A percentile compares a stretch with the other conserved stretches of the same genome.
Conservation (phyloP, 2,888 invertebrate species). For the Mesorhabditis sp. region DNA sequence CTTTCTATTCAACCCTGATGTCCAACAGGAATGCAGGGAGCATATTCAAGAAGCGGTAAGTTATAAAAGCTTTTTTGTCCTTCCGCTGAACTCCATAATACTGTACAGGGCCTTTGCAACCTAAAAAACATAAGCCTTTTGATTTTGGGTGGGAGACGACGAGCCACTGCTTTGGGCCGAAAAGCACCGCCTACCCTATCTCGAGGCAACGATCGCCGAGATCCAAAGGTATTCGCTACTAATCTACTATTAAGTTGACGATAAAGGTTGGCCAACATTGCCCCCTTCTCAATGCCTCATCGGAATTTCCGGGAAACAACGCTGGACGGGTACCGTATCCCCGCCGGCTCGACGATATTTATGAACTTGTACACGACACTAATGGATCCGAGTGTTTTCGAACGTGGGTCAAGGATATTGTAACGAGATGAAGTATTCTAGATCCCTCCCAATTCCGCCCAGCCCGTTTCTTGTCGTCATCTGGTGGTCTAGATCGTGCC, state of each 20-base stretch:
- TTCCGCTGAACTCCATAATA: too few species aligned
- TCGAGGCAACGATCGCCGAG: conserved; percentile 14
- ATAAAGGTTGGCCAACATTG: conserved; percentile 7
- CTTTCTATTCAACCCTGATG: conserved; percentile 11
- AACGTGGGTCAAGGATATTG: conserved; percentile 2
- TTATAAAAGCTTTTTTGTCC: not conserved
- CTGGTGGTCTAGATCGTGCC: not conserved
- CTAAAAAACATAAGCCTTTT: not conserved
- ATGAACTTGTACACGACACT: conserved; percentile 18
- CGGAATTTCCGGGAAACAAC: conserved; percentile 12
- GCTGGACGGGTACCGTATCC: conserved; percentile 15
- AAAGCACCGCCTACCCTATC: conserved; percentile 11
- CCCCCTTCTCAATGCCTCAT: conserved; percentile 7
- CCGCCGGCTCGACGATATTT: conserved; percentile 14
- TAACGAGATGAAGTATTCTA: not conserved
- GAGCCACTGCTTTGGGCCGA: conserved; percentile 11
- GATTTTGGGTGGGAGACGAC: not conserved
- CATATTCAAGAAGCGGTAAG: conserved; percentile 14
- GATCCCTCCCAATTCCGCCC: not conserved
- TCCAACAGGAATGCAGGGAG: conserved; percentile 10
- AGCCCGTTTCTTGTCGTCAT: not conserved
- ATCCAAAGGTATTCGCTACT: conserved; percentile 5
- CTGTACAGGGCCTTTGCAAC: not conserved
- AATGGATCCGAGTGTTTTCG: conserved; percentile 9
- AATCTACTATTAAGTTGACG: too few species aligned